Evolutionary conservation across 2,113 vertebrate species (phyloP), one percentile per base, ranked within the genome.

Genomic region (Muntiacus reevesi): DNA sequence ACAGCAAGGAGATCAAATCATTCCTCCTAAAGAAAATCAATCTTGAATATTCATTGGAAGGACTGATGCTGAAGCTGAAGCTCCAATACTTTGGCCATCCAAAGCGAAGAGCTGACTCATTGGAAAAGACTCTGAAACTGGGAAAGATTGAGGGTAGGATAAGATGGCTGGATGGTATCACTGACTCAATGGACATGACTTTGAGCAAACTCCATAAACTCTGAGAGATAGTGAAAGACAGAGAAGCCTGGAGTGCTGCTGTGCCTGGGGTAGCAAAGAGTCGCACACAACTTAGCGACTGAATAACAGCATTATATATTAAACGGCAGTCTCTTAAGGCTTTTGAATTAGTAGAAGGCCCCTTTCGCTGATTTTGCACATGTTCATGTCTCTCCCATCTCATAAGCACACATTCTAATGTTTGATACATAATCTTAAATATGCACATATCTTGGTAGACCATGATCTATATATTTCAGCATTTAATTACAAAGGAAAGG

Each of bases 231-330:
- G 64, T 67, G 33, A 67, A 67, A 67, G 17, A 36, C 16, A 19
- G 64, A n/a, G 33, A 36, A 67, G 33, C 8, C 33, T 21, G 33
- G 33, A 21, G 4, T 67, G 33, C 64, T 36, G 33, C 33, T 21
- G 33, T 5, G 4, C 8, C 2, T 67, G 33, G 33, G 8, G 4
- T 67, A 67, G n/a, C 64, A 36, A 67, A 67, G 64, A 36, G 17
- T 36, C 2, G 0, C 64, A 36, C 1, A 10, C 17, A 36, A 5
- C 64, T 67, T 36, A 67, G 64, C 0, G 0, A 36, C 64, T 36
- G 33, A 67, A 67, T 67, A 36, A 36, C 8, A 67, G 17, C 33
- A n/a, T 9, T 5, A 36, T 67, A 15, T 55, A 10, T 45, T 84
- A 28, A 84, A 33, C 1, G 7, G 40, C 13, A 33, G 28, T 43